Evolutionary conservation across 1,140 invertebrate genomes (phyloP).

Genomic region (Oreohelix idahoensis): DNA sequence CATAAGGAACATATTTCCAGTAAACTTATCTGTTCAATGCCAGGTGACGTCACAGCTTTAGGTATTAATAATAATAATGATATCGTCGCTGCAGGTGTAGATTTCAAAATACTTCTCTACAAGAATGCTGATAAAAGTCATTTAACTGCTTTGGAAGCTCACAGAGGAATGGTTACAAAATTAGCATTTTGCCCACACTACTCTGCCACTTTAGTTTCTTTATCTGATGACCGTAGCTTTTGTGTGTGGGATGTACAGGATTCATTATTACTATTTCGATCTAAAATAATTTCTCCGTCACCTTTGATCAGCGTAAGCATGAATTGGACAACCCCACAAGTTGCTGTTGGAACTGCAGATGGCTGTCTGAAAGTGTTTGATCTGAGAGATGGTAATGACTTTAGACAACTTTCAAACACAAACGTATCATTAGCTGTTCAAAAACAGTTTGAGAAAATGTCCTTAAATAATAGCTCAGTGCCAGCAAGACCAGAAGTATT

Average conservation of each 20-base stretch:
- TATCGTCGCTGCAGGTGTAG: conserved; percentile 52
- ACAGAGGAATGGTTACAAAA: conserved; percentile 59
- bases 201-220: conserved; percentile 64
- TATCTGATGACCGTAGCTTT: conserved; percentile 69
- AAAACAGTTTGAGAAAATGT: not conserved
- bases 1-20: conserved; percentile 42
- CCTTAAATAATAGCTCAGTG: not conserved
- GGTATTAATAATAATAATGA: conserved; percentile 49
- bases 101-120: conserved; percentile 45
- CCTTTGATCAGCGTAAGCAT: conserved; percentile 67
- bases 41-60: conserved; percentile 45
- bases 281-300: conserved; percentile 63
- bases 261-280: conserved; percentile 61
- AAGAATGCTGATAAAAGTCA: conserved; percentile 29
- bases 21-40: conserved; percentile 40
- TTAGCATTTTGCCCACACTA: conserved; percentile 70
- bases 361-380: conserved; percentile 67
- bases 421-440: conserved; percentile 45
- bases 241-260: conserved; percentile 68
- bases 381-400: conserved; percentile 68
- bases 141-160: conserved; percentile 61
- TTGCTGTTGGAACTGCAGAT: conserved; percentile 66
- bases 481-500: not conserved
- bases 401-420: conserved; percentile 64
- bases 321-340: conserved; percentile 59